Base-by-base conservation (phyloP, 2,888 invertebrate genomes). In the Ernsta delagoae region DNA sequence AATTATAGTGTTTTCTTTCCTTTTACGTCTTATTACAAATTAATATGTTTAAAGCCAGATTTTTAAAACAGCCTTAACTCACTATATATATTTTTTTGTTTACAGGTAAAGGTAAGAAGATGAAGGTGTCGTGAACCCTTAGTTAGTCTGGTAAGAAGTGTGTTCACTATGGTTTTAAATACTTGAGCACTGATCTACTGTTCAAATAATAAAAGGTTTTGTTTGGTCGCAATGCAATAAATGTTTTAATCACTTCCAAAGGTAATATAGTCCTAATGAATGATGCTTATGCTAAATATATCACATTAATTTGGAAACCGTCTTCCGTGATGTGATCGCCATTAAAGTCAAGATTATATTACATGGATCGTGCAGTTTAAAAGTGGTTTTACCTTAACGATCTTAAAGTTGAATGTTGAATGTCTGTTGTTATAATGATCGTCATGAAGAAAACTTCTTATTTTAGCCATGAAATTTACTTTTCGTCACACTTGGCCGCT, bases 41-140 rank as follows among this genome's bases (percentile, higher is more conserved):
- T 24, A 24, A 24, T n/a, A n/a, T n/a, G n/a, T n/a, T n/a, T n/a
- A n/a, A n/a, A n/a, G n/a, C n/a, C n/a, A n/a, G n/a, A n/a, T n/a
- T n/a, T n/a, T n/a, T n/a, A n/a, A n/a, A n/a, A n/a, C n/a, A n/a
- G n/a, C n/a, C n/a, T n/a, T n/a, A n/a, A n/a, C n/a, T n/a, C n/a
- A n/a, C n/a, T n/a, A n/a, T 24, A 24, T 24, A 24, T 24, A 1
- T 24, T 24, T 24, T 24, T 24, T 24, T 81, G 75, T 77, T 77
- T 77, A 65, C 89, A 92, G 92, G 92, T 88, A 91, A 90, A 92
- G 91, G 91, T 92, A 86, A 89, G 88, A 34, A 6, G 54, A 54
- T 34, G 5, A 54, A 11, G 31, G 11, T 11, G 16, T 31, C 16
- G 6, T 12, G 50, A 48, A 39, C 48, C 65, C 50, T 65, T 48